Evolutionary conservation across 2,113 vertebrate species (phyloP).

Genomic region (Sander lucioperca): DNA sequence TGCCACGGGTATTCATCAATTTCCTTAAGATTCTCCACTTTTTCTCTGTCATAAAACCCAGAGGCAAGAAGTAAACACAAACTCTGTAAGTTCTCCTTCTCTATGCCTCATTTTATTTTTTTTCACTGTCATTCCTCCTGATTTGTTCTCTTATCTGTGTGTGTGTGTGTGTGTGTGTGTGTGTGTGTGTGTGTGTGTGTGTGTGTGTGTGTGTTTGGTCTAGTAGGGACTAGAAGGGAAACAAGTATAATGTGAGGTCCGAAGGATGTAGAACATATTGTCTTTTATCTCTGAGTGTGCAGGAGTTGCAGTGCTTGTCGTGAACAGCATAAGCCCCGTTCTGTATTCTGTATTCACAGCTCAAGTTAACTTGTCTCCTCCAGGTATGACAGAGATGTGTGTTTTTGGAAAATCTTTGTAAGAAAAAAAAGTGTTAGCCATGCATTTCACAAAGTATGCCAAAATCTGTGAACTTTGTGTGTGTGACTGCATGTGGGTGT

Average conservation of each 20-base stretch:
- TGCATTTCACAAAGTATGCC: constrained; percentile 21
- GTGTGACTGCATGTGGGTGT: constrained; percentile 32
- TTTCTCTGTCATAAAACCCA: constrained; percentile 58
- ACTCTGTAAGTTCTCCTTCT: constrained; percentile 59
- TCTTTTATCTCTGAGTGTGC: constrained; percentile 13
- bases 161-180: background rate
- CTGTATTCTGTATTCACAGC: constrained; percentile 32
- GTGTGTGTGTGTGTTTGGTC: background rate
- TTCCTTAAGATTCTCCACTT: constrained; percentile 68
- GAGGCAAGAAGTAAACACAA: constrained; percentile 69
- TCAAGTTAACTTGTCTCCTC: constrained; percentile 14
- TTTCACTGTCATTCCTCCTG: constrained; percentile 19
- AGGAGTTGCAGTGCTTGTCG: constrained; percentile 26
- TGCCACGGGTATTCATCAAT: constrained; percentile 72
- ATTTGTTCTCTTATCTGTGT: background rate
- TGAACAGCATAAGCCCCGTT: background rate
- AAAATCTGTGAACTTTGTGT: constrained; percentile 35
- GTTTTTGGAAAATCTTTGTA: constrained; percentile 14
- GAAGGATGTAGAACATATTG: constrained; percentile 27
- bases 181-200: no score
- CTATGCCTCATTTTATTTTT: constrained; percentile 40
- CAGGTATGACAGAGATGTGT: constrained; percentile 36
- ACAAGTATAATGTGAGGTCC: constrained; percentile 20
- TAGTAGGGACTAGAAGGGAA: constrained; percentile 1
- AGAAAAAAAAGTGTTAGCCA: background rate